These are phyloP conservation scores for Trichopoda pennipes DNA, from an alignment of 2,888 invertebrate species.

Conservation along the genomic window DNA sequence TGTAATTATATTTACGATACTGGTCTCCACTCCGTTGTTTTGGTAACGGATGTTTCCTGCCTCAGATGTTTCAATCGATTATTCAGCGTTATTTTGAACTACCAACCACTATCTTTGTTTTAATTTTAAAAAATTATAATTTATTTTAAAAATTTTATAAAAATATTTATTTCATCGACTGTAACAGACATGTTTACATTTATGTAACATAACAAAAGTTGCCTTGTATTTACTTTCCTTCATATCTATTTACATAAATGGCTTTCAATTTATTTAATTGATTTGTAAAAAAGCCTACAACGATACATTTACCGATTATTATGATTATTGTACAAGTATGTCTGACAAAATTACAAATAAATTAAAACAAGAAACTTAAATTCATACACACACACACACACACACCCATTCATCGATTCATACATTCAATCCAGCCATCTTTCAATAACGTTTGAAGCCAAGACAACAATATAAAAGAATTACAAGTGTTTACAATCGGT, in stretches of 20 bases:
- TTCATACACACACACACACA: slow-evolving; percentile 16
- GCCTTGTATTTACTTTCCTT: not conserved
- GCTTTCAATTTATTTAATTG: slow-evolving; percentile 60
- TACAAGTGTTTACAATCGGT: slow-evolving; percentile 33
- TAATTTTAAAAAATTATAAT: no score
- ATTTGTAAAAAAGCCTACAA: slow-evolving; percentile 53
- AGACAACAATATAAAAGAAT: not conserved
- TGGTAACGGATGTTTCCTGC: no score
- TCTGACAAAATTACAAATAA: slow-evolving; percentile 49
- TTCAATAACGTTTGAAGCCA: slow-evolving; percentile 19
- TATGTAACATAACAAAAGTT: no score
- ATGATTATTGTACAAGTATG: slow-evolving; percentile 54
- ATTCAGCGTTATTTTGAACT: no score
- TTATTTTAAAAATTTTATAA: no score
- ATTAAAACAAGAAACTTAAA: slow-evolving; percentile 16
- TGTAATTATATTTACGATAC: no score
- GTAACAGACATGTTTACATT: no score
- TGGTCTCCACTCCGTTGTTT: no score
- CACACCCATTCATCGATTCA: not conserved
- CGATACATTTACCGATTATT: slow-evolving; percentile 38
- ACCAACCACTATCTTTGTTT: no score
- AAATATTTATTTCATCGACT: no score
- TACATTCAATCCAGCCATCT: slow-evolving; percentile 17
- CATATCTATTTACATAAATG: slow-evolving; percentile 17
- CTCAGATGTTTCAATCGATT: no score